A percentile compares a stretch with the other conserved stretches of the same genome.
phyloP scores from a whole-genome alignment of 2,797 vertebrate species.

The Acridotheres tristis region DNA sequence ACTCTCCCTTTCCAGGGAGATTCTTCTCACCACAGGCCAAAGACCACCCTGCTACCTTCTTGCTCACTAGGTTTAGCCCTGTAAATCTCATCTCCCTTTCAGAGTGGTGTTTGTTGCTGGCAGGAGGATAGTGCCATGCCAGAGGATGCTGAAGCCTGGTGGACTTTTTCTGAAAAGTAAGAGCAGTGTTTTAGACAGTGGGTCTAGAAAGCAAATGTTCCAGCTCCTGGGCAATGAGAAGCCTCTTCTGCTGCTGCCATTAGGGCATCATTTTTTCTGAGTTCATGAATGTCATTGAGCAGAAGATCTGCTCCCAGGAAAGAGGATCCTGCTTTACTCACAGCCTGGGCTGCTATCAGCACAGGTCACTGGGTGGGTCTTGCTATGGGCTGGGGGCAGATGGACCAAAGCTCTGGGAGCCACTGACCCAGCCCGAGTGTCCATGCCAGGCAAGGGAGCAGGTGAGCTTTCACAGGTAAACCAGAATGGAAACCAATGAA shows the following conservation, averaged over 20 bases:
- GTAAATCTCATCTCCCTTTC: neutral
- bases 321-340: neutral
- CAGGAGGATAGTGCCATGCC: neutral
- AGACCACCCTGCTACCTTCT: neutral
- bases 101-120: neutral
- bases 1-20: neutral
- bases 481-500: neutral
- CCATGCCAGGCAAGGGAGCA: neutral
- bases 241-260: neutral
- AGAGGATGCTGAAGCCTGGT: neutral
- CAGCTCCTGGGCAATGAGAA: neutral
- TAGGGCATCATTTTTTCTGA: neutral
- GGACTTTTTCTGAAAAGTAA: neutral
- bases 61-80: neutral
- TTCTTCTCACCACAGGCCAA: neutral
- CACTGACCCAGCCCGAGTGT: neutral
- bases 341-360: neutral
- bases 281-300: neutral
- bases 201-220: neutral
- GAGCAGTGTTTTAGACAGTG: neutral
- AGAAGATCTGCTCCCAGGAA: neutral
- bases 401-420: rapidly evolving
- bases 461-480: neutral
- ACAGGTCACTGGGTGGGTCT: neutral
- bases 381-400: neutral